Evolutionary conservation across 1,140 invertebrate species (phyloP).

Genomic region (Rhopalosiphum padi): DNA sequence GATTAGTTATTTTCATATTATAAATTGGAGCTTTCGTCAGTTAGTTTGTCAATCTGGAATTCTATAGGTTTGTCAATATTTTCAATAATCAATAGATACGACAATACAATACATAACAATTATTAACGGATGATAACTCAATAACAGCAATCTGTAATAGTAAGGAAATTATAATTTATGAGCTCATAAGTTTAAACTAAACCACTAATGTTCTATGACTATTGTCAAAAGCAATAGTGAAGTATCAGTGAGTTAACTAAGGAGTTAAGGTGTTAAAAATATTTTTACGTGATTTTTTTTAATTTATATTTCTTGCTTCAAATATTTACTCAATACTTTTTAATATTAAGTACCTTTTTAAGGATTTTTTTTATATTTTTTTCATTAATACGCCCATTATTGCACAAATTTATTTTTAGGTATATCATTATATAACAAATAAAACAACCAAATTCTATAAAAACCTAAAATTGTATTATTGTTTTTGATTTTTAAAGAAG

Average conservation of each 20-base stretch:
- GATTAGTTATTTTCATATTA: not conserved
- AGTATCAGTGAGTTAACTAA: not conserved
- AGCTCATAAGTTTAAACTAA: not conserved
- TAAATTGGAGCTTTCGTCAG: not conserved
- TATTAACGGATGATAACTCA: not conserved
- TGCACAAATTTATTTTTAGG: not conserved
- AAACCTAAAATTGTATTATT: not conserved
- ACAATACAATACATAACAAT: not conserved
- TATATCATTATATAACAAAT: not conserved
- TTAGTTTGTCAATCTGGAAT: not conserved
- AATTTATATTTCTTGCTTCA: not conserved
- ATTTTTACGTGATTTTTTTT: not conserved
- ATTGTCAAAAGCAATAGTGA: not conserved
- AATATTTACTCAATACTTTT: no score
- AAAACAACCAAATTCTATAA: not conserved
- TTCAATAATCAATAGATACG: not conserved
- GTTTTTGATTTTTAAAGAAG: not conserved
- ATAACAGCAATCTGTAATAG: not conserved
- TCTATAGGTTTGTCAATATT: not conserved
- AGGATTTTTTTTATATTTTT: no score
- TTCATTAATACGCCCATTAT: not conserved
- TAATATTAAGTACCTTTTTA: no score
- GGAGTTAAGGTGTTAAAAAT: not conserved
- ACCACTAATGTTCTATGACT: not conserved
- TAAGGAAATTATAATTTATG: not conserved